Conservation (phyloP, 1,140 invertebrate genomes). For the Plutomurus gul region DNA sequence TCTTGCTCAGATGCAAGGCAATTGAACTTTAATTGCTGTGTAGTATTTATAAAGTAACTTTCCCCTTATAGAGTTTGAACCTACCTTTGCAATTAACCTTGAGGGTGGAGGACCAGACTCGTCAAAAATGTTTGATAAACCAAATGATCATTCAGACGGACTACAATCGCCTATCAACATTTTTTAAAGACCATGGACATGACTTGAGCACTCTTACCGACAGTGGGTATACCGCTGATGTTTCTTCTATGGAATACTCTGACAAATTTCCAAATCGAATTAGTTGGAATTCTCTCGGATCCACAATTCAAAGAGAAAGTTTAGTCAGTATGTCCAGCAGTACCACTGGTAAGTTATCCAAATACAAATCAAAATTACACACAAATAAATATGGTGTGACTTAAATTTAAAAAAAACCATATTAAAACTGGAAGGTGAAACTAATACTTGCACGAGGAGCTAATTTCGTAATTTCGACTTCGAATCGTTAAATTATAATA, state of each 20-base stretch:
- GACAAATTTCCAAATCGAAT: not conserved
- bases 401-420: no score
- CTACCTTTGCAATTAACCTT: no score
- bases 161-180: not conserved
- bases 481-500: no score
- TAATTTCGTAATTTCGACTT: no score
- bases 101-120: not conserved
- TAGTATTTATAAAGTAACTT: no score
- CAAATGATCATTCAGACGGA: not conserved
- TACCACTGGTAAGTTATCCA: not conserved
- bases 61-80: no score
- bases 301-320: slow-evolving; percentile 32
- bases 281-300: slow-evolving; percentile 20
- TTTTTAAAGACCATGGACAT: not conserved
- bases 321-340: slow-evolving; percentile 10
- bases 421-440: no score
- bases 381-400: no score
- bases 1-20: no score
- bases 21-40: no score
- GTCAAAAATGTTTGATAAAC: not conserved
- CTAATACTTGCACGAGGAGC: no score
- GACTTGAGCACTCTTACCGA: not conserved
- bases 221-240: not conserved
- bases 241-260: not conserved
- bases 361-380: no score